Evolutionary conservation across 2,888 invertebrate species (phyloP).

Genomic region (Helicoverpa assulta): DNA sequence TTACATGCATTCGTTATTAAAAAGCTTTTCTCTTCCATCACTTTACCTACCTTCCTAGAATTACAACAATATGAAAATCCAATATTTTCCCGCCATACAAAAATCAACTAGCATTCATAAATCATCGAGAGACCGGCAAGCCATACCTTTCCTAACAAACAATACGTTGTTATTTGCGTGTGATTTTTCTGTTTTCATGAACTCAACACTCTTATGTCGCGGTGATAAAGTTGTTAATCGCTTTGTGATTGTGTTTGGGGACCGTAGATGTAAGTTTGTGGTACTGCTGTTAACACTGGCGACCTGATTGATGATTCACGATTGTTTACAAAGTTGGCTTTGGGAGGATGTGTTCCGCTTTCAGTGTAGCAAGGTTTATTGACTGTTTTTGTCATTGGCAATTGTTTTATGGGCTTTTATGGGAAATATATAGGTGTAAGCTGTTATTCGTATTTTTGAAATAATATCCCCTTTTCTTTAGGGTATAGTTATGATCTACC

Average conservation of each 20-base stretch:
- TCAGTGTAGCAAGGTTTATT: conserved; percentile 38
- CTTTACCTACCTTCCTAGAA: conserved; percentile 14
- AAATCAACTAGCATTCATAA: conserved; percentile 54
- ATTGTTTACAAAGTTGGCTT: conserved; percentile 61
- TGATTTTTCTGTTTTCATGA: neutral
- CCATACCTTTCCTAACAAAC: conserved; percentile 54
- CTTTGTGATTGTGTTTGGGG: neutral
- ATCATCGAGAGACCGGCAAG: conserved; percentile 53
- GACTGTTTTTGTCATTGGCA: conserved; percentile 18
- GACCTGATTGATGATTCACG: conserved; percentile 69
- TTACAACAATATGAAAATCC: conserved; percentile 21
- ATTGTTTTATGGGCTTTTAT: conserved; percentile 16
- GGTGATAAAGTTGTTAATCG: conserved; percentile 17
- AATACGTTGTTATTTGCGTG: conserved; percentile 44
- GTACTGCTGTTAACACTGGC: conserved; percentile 58
- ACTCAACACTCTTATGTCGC: conserved; percentile 6
- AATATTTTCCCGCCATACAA: conserved; percentile 31
- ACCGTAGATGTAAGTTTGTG: conserved; percentile 28
- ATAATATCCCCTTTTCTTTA: too few species aligned
- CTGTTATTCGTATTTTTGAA: neutral
- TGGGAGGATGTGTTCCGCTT: conserved; percentile 44
- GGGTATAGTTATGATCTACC: too few species aligned
- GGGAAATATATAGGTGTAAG: neutral
- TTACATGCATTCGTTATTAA: neutral
- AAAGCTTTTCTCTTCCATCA: conserved; percentile 11